phyloP scores from a whole-genome alignment of 2,113 vertebrate species.

The Hippocampus zosterae region DNA sequence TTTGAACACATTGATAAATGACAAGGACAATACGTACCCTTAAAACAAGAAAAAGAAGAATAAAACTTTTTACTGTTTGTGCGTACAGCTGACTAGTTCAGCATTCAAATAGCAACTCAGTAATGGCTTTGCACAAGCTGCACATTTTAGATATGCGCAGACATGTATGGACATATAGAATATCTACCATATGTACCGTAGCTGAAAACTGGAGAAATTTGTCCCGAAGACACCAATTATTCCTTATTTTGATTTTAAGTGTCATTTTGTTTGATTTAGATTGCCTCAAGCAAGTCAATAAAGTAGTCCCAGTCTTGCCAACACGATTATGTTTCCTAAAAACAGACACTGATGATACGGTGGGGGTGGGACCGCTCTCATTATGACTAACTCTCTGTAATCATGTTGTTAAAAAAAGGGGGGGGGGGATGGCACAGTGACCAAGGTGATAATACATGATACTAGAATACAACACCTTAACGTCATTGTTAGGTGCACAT shows the following conservation, averaged over 20 bases:
- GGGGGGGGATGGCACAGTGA: constrained; percentile 40
- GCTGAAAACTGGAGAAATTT: no score
- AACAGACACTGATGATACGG: constrained; percentile 56
- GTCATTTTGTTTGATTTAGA: constrained; percentile 60
- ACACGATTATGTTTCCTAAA: constrained; percentile 58
- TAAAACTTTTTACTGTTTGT: background rate
- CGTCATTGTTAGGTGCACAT: no score
- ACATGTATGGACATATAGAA: background rate
- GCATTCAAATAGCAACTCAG: background rate
- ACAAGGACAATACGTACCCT: background rate
- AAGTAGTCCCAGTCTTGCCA: constrained; percentile 44
- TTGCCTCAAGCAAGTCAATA: constrained; percentile 56
- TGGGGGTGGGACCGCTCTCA: constrained; percentile 55
- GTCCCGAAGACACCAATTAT: background rate
- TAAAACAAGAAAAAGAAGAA: background rate
- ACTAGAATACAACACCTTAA: no score
- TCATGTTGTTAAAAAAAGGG: constrained; percentile 13
- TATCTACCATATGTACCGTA: no score
- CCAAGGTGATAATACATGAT: constrained; percentile 37
- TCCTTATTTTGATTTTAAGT: constrained; percentile 3
- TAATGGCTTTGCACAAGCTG: background rate
- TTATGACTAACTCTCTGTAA: constrained; percentile 30
- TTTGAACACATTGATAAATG: background rate
- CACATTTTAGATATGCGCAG: constrained; percentile 11
- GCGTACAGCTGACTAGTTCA: background rate